These are phyloP conservation scores for Panorpa germanica DNA, from an alignment of 2,888 invertebrate genomes.

Conservation along the genomic window DNA sequence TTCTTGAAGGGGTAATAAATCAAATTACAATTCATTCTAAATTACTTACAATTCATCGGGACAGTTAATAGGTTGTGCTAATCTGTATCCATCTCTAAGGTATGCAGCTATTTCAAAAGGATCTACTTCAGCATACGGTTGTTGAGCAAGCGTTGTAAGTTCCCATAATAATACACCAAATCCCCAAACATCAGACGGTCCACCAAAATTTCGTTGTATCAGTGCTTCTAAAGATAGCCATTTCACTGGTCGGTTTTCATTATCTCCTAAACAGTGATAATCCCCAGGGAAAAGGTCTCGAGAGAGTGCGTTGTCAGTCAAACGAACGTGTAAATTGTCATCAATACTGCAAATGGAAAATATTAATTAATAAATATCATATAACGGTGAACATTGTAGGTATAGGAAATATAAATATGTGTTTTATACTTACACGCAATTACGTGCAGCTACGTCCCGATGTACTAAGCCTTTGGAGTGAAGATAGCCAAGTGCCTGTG, in stretches of 20 bases:
- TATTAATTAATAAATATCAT: constrained; percentile 1
- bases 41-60: constrained; percentile 82
- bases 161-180: constrained; percentile 94
- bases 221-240: constrained; percentile 85
- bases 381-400: constrained; percentile 1
- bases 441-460: constrained; percentile 78
- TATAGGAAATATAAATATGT: constrained; percentile 3
- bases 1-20: background rate
- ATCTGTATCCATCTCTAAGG: constrained; percentile 72
- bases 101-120: constrained; percentile 81
- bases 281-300: constrained; percentile 84
- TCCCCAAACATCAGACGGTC: constrained; percentile 90
- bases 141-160: constrained; percentile 71
- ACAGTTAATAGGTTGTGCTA: constrained; percentile 82
- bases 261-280: constrained; percentile 85
- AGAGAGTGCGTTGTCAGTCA: constrained; percentile 75
- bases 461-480: constrained; percentile 78
- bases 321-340: constrained; percentile 60
- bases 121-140: constrained; percentile 81
- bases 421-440: constrained; percentile 62
- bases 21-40: too few species aligned
- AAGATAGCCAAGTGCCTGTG: constrained; percentile 70
- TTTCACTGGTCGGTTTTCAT: constrained; percentile 83
- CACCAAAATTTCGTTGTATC: constrained; percentile 61
- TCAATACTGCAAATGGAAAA: constrained; percentile 34